Evolutionary conservation across 2,113 vertebrate species (phyloP).

Genomic region (Tetrao urogallus): DNA sequence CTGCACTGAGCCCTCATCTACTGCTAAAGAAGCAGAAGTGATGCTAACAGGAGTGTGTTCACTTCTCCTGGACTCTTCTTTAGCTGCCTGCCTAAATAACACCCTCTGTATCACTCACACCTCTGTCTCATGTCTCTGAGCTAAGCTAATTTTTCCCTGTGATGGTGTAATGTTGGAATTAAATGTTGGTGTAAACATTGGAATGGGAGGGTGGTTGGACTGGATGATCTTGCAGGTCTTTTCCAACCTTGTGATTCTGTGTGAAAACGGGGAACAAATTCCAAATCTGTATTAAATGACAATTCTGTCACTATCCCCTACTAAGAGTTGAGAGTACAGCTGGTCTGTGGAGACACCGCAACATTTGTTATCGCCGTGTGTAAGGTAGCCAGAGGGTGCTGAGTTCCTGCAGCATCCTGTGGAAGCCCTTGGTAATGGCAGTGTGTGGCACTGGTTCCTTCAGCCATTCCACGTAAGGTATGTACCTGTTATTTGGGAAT

Average conservation of each 20-base stretch:
- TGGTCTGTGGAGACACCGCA: neutral
- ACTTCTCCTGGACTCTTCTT: neutral
- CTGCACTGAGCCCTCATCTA: neutral
- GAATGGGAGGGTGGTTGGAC: too few species aligned
- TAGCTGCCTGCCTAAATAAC: conserved; percentile 23
- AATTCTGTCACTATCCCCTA: neutral
- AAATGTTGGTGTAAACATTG: too few species aligned
- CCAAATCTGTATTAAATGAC: neutral
- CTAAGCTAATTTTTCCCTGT: neutral
- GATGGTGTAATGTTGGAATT: too few species aligned
- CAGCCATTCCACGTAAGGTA: neutral
- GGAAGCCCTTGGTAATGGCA: neutral
- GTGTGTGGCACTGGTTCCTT: neutral
- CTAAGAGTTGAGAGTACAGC: neutral
- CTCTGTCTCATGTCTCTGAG: neutral
- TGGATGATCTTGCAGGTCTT: too few species aligned
- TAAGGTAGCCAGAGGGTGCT: neutral
- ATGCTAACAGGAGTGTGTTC: neutral
- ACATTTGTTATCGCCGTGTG: neutral
- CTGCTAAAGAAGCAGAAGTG: neutral
- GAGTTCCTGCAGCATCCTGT: neutral
- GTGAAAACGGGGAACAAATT: neutral
- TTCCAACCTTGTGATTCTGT: too few species aligned
- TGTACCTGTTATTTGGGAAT: neutral
- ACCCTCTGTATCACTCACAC: neutral